Base-by-base conservation (phyloP, 2,113 vertebrate species). In the Phoxinus phoxinus region DNA sequence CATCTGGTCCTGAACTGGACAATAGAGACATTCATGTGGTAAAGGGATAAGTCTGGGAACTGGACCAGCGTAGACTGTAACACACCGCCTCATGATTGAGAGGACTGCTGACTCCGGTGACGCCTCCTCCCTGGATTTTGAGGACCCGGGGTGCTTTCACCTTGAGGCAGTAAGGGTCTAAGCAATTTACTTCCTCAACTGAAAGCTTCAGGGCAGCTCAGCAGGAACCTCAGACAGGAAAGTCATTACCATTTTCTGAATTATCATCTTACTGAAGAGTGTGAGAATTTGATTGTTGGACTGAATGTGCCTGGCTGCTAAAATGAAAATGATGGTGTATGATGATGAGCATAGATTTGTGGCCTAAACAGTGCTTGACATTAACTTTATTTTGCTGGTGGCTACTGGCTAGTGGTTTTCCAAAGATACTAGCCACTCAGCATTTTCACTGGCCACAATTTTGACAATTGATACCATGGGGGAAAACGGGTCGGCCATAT, bases 21-120 rank as follows among this genome's bases (percentile, higher is more conserved):
- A 89, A 89, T 89, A 74, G 74, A 86, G 79, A 86, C 76, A 87
- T 92, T 91, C 91, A 93, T 91, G 86, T 61, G 46, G 83, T 89
- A 85, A 89, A 89, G 86, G 85, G 81, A 81, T 58, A 85, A 83
- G 91, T 90, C 77, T 89, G 75, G 81, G 56, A 85, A 63, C 88
- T 89, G 84, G 78, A 89, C 88, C 88, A 87, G 84, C 69, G 74
- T 65, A 86, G 77, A 86, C 79, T 76, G 81, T 74, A 88, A 83
- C 65, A 79, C 82, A 23, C n/a, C 44, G 56, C 71, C 79, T 81
- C 81, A 19, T 17, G 41, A 73, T 32, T 46, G 76, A 48, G 81
- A 72, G 69, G 19, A 76, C 41, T 32, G 51, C 67, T 65, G 32
- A 83, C 65, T 72, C 21, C 15, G 35, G 44, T 13, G 12, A 85